Base-by-base conservation (phyloP, 2,797 vertebrate species). In the Clamator glandarius region DNA sequence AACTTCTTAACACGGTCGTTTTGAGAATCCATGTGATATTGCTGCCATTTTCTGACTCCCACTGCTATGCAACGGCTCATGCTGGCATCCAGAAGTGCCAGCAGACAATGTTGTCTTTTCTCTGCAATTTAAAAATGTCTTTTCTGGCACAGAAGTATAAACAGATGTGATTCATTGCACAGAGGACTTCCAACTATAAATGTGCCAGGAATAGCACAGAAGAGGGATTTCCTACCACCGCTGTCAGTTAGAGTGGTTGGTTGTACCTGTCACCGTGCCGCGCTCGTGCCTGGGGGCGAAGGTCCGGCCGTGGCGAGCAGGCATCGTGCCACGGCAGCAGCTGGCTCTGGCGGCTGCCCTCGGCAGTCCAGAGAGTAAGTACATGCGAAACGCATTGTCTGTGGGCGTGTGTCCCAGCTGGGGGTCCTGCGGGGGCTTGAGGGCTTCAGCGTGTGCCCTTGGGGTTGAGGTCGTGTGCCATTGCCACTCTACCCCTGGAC, bases 161-260 rank as follows among this genome's bases (percentile, higher is more conserved):
- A 72, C 81, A 96, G 96, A 80, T 92, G 92, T 85, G 94, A 89
- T 84, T 81, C 67, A 35, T 63, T 84, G 90, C 54, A 4, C 8
- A 23, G 63, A 89, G 80, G 48, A 55, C 35, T 78, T n/a, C 62
- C 39, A 35, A 6, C 21, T 63, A 16, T 39, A 61, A 61, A 41
- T 2, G 4, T 93, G 86, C 92, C 91, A 83, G 81, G 63, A 94
- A 12, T 3, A 63, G 69, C 6, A 4, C 68, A 79, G 81, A 33
- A 41, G 70, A 58, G 78, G 68, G 90, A 86, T 93, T 85, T 95
- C 92, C 91, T 77, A 29, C 75, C 70, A 63, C 84, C 54, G 1
- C 3, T 54, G 66, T 39, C 25, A 21, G 54, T 35, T 39, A 5
- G 11, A 55, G 73, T 35, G 19, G 50, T 12, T 41, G 44, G 70